Conservation (phyloP, 1,140 invertebrate species). For the Fopius arisanus region DNA sequence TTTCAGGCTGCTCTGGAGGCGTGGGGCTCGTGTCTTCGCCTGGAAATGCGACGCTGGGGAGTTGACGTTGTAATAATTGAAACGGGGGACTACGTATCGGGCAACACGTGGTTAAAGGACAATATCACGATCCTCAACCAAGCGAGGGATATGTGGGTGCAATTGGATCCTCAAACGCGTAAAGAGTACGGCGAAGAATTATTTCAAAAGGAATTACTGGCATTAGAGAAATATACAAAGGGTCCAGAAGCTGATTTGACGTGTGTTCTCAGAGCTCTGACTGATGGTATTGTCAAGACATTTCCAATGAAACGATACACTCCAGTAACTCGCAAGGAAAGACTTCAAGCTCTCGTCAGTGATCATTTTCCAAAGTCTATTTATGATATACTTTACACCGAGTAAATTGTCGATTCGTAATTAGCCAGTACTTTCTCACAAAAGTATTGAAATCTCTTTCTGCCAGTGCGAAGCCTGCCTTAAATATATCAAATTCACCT, state of each 20-base stretch:
- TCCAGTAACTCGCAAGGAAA: constrained; percentile 77
- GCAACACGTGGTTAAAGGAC: constrained; percentile 78
- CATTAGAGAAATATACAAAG: constrained; percentile 79
- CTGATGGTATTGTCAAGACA: constrained; percentile 78
- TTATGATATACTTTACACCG: constrained; percentile 74
- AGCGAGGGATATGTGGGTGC: constrained; percentile 81
- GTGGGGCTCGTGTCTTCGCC: constrained; percentile 79
- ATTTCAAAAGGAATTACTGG: constrained; percentile 79
- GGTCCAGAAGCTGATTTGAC: constrained; percentile 75
- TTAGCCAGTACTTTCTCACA: background rate
- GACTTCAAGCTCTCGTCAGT: constrained; percentile 78
- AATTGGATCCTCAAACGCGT: constrained; percentile 77
- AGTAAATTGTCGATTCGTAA: constrained; percentile 43
- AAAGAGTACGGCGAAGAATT: constrained; percentile 81
- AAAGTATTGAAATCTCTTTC: background rate
- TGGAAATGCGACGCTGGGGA: constrained; percentile 80
- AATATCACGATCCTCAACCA: constrained; percentile 74
- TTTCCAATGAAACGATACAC: constrained; percentile 83
- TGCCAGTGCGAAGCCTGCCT: no score
- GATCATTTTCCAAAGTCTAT: constrained; percentile 80
- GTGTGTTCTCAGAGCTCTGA: constrained; percentile 74
- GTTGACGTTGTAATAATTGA: constrained; percentile 82
- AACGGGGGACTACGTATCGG: constrained; percentile 81
- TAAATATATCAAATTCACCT: no score
- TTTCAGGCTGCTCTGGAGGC: constrained; percentile 79